phyloP scores from a whole-genome alignment of 2,797 vertebrate species.

The Sparus aurata region DNA sequence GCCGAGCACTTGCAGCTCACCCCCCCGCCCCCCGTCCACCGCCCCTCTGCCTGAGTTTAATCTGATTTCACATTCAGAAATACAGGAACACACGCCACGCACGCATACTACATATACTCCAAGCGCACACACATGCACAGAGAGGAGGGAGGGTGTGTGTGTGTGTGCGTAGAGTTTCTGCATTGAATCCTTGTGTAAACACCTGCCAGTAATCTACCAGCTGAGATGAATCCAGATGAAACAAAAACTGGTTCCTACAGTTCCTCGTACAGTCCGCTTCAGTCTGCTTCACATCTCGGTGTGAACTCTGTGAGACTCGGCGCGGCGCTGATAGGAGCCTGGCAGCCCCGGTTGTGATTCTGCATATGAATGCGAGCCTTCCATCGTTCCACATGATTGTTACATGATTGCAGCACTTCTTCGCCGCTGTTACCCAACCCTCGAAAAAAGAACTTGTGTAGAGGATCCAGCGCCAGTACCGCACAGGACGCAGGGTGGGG shows the following conservation, averaged over 20 bases:
- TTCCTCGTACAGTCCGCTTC: constrained; percentile 49
- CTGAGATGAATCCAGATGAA: constrained; percentile 77
- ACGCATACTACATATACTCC: constrained; percentile 44
- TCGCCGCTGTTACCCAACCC: constrained; percentile 48
- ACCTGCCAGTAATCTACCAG: constrained; percentile 74
- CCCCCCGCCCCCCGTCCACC: constrained; percentile 31
- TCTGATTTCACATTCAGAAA: constrained; percentile 73
- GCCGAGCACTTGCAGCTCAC: constrained; percentile 59
- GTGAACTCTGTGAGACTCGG: constrained; percentile 46
- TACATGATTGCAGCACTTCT: constrained; percentile 57
- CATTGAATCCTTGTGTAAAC: constrained; percentile 73
- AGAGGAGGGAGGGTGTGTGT: background rate
- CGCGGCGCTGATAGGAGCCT: constrained; percentile 34
- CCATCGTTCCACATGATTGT: constrained; percentile 44
- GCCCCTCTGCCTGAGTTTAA: constrained; percentile 56
- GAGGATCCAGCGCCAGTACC: constrained; percentile 50
- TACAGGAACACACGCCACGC: constrained; percentile 51
- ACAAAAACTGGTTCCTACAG: constrained; percentile 65
- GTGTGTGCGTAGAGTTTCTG: constrained; percentile 47
- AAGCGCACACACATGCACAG: constrained; percentile 33
- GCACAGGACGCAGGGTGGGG: constrained; percentile 66
- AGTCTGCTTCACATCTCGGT: constrained; percentile 59
- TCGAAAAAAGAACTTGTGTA: constrained; percentile 43
- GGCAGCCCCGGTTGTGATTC: constrained; percentile 40
- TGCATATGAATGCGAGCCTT: constrained; percentile 38